phyloP scores from a whole-genome alignment of 2,888 invertebrate species.

The Lumbricus terrestris region DNA sequence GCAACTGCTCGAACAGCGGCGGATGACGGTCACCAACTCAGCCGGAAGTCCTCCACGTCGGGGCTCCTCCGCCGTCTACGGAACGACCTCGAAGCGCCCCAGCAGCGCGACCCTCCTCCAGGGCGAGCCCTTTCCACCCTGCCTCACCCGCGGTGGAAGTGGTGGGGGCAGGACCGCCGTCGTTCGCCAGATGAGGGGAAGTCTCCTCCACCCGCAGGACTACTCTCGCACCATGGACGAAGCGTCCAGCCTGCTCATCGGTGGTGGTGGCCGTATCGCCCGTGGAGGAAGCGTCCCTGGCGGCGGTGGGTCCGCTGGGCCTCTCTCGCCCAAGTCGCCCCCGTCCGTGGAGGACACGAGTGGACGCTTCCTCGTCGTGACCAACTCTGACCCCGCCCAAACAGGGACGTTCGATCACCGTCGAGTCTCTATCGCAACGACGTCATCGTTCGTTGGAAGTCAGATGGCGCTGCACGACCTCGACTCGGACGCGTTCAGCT shows the following conservation, averaged over 20 bases:
- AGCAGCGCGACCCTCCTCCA: not conserved
- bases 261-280: not conserved
- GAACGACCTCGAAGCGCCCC: not conserved
- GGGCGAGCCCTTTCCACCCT: not conserved
- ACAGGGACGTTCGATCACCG: slow-evolving; percentile 4
- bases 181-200: not conserved
- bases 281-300: not conserved
- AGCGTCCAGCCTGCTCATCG: not conserved
- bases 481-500: not conserved
- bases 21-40: slow-evolving; percentile 30
- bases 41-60: not conserved
- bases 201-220: not conserved
- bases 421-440: not conserved
- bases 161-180: not conserved
- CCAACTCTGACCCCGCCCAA: not conserved
- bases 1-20: slow-evolving; percentile 34
- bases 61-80: not conserved
- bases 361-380: not conserved
- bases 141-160: not conserved
- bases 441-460: slow-evolving; percentile 5
- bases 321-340: not conserved
- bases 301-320: too few species aligned
- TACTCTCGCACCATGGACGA: not conserved
- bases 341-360: not conserved
- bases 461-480: slow-evolving; percentile 19